A percentile compares a stretch with the other conserved stretches of the same genome.
phyloP scores from a whole-genome alignment of 2,888 invertebrate species.

The Megaustenia siamemsis region DNA sequence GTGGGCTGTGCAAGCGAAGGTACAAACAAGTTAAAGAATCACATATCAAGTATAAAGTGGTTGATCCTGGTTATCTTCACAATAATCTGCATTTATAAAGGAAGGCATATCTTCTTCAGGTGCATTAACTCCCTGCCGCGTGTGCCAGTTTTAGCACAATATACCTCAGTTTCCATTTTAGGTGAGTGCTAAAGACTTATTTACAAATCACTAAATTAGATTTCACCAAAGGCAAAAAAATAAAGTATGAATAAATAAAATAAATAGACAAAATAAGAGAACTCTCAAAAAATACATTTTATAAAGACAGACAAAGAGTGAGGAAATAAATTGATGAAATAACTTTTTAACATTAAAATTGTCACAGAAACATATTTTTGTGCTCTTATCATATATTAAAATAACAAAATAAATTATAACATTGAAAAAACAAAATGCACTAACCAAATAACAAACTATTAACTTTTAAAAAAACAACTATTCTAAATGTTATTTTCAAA shows the following conservation, averaged over 20 bases:
- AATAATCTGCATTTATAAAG: too few species aligned
- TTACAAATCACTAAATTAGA: too few species aligned
- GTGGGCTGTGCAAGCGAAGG: constrained; percentile 55
- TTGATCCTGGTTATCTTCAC: too few species aligned
- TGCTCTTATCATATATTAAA: neutral
- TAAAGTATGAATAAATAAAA: too few species aligned
- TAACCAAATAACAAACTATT: neutral
- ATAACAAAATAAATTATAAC: neutral
- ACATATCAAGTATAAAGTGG: neutral
- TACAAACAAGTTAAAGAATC: constrained; percentile 15
- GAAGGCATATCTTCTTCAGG: too few species aligned
- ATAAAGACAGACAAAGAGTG: neutral
- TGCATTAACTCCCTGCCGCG: too few species aligned
- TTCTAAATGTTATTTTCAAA: neutral
- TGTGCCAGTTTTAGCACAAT: too few species aligned
- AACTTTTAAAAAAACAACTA: neutral
- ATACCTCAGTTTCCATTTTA: too few species aligned
- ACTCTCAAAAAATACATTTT: neutral
- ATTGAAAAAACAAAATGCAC: neutral
- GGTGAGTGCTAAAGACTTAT: too few species aligned
- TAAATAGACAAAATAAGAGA: too few species aligned
- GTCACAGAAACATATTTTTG: neutral
- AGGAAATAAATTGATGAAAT: neutral
- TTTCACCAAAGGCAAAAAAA: too few species aligned
- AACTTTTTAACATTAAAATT: neutral